A percentile compares a stretch with the other conserved stretches of the same genome.
Conservation (phyloP, 64 coral and sea anemone species). For the Catalaphyllia jardinei region DNA sequence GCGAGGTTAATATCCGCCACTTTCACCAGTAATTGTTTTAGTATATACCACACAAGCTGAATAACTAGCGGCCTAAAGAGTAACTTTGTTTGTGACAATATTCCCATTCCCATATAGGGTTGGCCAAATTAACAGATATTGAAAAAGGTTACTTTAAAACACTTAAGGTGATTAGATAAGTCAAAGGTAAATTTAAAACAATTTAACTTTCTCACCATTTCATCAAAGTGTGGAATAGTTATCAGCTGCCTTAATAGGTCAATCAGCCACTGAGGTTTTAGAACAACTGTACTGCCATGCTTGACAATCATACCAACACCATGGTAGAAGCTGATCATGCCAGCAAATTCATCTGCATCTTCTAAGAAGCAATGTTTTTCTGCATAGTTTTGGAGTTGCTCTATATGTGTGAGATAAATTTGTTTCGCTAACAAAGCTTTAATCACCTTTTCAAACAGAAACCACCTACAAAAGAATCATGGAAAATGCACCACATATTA, state of each 20-base stretch:
- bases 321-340: conserved; percentile 48
- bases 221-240: conserved; percentile 38
- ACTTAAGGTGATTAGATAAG: no score
- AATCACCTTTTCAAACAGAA: conserved; percentile 38
- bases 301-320: conserved; percentile 49
- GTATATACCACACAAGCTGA: no score
- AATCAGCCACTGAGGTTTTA: conserved; percentile 52
- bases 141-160: no score
- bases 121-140: no score
- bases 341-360: conserved; percentile 21
- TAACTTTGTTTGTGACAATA: no score
- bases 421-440: conserved; percentile 14
- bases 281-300: conserved; percentile 35
- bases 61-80: no score
- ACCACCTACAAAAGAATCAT: neutral
- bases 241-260: conserved; percentile 44
- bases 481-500: no score
- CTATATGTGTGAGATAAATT: neutral
- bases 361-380: conserved; percentile 27
- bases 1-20: no score
- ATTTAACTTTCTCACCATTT: conserved; percentile 38
- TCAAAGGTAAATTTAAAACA: no score
- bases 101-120: no score
- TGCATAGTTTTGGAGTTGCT: conserved; percentile 34
- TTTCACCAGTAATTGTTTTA: no score